phyloP scores from a whole-genome alignment of 2,797 vertebrate genomes.

The Acanthurus leucopareius region DNA sequence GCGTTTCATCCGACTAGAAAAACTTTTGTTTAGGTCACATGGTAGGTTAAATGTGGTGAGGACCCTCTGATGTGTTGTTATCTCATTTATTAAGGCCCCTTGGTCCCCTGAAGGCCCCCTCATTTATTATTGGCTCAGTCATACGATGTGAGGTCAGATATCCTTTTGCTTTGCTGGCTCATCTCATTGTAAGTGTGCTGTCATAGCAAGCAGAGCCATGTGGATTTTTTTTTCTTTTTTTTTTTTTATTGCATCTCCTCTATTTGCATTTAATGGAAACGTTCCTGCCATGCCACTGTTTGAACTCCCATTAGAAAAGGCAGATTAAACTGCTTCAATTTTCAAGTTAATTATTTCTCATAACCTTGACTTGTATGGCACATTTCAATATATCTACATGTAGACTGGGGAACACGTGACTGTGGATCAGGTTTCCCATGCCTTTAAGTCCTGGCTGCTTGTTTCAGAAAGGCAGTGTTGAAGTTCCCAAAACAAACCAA shows the following conservation, averaged over 20 bases:
- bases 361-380: not conserved
- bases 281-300: not conserved
- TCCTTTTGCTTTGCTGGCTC: not conserved
- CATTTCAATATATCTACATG: not conserved
- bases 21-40: not conserved
- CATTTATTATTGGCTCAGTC: not conserved
- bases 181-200: not conserved
- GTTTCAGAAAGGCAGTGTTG: slow-evolving; percentile 22
- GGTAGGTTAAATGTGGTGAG: not conserved
- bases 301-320: not conserved
- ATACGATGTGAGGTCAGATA: not conserved
- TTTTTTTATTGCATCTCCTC: not conserved
- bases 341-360: not conserved
- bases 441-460: slow-evolving; percentile 28
- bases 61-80: not conserved
- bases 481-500: slow-evolving; percentile 73
- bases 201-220: not conserved
- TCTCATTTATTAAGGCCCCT: not conserved
- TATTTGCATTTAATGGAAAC: not conserved
- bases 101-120: too few species aligned
- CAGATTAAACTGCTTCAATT: not conserved
- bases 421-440: slow-evolving; percentile 26
- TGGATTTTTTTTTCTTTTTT: not conserved
- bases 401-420: not conserved
- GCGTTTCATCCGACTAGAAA: slow-evolving; percentile 5